A percentile compares a stretch with the other conserved stretches of the same genome.
phyloP scores from a whole-genome alignment of 2,797 vertebrate genomes.

The Remorina albescens region DNA sequence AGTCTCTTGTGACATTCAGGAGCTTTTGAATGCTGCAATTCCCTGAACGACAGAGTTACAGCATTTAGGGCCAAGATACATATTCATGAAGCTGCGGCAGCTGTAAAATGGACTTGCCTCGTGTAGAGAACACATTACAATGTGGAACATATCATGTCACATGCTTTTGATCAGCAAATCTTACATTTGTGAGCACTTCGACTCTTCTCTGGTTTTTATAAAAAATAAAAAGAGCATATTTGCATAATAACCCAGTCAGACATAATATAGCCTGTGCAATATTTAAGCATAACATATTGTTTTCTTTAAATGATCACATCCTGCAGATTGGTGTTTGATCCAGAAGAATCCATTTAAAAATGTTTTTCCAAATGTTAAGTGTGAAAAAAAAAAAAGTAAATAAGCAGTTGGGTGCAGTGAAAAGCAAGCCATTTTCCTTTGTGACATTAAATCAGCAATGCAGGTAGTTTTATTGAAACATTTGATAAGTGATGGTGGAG shows the following conservation, averaged over 20 bases:
- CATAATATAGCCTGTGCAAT: background rate
- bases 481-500: conserved; percentile 73
- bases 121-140: conserved; percentile 1
- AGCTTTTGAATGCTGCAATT: conserved; percentile 22
- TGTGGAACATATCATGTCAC: background rate
- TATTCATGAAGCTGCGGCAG: conserved; percentile 9
- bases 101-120: conserved; percentile 6
- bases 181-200: background rate
- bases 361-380: conserved; percentile 34
- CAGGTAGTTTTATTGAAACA: conserved; percentile 71
- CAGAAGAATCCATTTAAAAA: conserved; percentile 41
- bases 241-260: background rate
- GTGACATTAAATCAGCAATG: conserved; percentile 68
- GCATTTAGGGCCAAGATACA: conserved; percentile 1
- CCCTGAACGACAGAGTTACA: background rate
- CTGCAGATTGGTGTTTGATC: conserved; percentile 18
- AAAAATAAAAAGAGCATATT: background rate
- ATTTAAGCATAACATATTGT: conserved; percentile 14
- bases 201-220: background rate
- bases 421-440: conserved; percentile 36
- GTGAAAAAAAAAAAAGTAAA: conserved; percentile 52
- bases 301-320: conserved; percentile 31
- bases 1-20: conserved; percentile 6
- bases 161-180: conserved; percentile 25
- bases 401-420: conserved; percentile 26